Percentiles rank a stretch among this genome's conserved stretches.
Evolutionary conservation across 1,140 invertebrate genomes (phyloP).

Genomic region (Chironomus striatipennis): DNA sequence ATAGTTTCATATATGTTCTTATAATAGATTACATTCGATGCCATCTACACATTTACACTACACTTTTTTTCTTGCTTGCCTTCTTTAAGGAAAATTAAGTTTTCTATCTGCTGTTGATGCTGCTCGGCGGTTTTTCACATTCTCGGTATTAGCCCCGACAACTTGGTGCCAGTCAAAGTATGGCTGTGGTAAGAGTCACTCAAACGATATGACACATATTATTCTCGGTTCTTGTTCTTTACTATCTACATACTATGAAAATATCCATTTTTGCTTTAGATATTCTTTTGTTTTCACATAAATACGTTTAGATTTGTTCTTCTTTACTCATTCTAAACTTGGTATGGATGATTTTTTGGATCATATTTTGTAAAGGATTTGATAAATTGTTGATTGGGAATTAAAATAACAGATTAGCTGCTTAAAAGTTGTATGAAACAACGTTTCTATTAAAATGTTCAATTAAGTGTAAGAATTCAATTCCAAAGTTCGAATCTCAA

Average conservation of each 20-base stretch:
- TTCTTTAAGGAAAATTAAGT: neutral
- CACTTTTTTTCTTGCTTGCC: neutral
- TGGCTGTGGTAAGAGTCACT: neutral
- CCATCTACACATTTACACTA: neutral
- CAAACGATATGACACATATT: conserved; percentile 11
- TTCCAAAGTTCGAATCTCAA: no score
- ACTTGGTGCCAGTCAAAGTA: conserved; percentile 20
- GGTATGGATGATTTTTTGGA: no score
- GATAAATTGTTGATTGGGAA: no score
- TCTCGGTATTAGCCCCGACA: conserved; percentile 2
- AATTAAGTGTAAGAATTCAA: no score
- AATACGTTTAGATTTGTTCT: no score
- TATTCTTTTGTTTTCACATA: no score
- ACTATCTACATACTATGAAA: neutral
- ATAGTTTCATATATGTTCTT: neutral
- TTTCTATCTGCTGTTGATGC: neutral
- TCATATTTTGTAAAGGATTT: no score
- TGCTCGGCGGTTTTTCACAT: neutral
- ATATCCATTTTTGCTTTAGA: no score
- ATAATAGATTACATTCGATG: conserved; percentile 13
- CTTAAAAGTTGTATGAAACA: no score
- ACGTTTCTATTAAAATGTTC: no score
- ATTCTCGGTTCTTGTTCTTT: neutral
- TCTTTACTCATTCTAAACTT: no score
- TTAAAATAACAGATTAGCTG: no score